Percentiles rank a stretch among this genome's conserved stretches.
Evolutionary conservation across 2,797 vertebrate species (phyloP).

Genomic region (Gephyroberyx darwinii): DNA sequence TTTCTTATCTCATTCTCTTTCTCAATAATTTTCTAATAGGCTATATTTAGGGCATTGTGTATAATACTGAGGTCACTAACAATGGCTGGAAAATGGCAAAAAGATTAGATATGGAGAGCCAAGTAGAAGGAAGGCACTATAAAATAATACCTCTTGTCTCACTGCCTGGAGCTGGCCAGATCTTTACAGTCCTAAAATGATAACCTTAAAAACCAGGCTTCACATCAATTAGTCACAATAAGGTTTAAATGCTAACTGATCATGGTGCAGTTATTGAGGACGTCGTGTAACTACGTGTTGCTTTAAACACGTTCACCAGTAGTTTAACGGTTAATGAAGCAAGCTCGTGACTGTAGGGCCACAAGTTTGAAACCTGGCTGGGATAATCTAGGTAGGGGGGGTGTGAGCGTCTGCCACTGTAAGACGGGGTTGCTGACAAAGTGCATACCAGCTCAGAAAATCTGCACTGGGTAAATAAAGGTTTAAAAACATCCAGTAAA

Average conservation of each 20-base stretch:
- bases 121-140: slow-evolving; percentile 2
- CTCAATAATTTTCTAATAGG: slow-evolving; percentile 5
- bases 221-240: neutral
- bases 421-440: neutral
- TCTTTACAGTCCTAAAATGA: slow-evolving; percentile 19
- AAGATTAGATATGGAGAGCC: slow-evolving; percentile 14
- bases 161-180: slow-evolving; percentile 4
- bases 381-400: slow-evolving; percentile 34
- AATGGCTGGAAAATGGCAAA: slow-evolving; percentile 21
- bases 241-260: slow-evolving; percentile 29
- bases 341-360: slow-evolving; percentile 23
- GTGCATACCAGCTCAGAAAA: neutral
- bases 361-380: slow-evolving; percentile 37
- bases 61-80: slow-evolving; percentile 32
- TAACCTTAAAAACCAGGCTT: slow-evolving; percentile 25
- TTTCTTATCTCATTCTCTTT: neutral
- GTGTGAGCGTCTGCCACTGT: slow-evolving; percentile 25
- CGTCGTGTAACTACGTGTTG: slow-evolving; percentile 30
- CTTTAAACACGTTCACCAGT: slow-evolving; percentile 21
- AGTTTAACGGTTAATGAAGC: no score
- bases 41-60: slow-evolving; percentile 7
- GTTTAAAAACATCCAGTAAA: neutral
- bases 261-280: slow-evolving; percentile 1
- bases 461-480: neutral
- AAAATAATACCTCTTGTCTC: slow-evolving; percentile 14